Conservation (phyloP, 1,140 invertebrate species). For the Asbolus verrucosus region DNA sequence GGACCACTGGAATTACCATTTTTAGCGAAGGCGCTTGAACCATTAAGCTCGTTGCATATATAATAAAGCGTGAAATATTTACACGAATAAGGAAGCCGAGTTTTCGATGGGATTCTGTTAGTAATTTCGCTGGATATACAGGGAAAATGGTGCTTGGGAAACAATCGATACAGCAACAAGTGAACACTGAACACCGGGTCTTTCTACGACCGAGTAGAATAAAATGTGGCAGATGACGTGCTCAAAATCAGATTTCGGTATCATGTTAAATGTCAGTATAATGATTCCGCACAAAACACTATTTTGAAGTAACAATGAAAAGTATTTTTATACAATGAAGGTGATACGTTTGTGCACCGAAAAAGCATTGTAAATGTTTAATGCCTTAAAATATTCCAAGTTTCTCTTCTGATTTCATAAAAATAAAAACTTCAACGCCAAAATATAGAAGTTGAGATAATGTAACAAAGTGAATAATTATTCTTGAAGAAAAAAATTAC, state of each 20-base stretch:
- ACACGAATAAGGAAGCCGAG: constrained; percentile 11
- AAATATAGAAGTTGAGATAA: too few species aligned
- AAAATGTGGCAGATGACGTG: not conserved
- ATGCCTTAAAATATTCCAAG: too few species aligned
- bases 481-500: too few species aligned
- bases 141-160: constrained; percentile 22
- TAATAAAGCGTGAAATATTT: constrained; percentile 37
- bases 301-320: too few species aligned
- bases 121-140: constrained; percentile 15
- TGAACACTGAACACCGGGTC: constrained; percentile 29
- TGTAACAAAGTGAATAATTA: too few species aligned
- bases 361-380: too few species aligned
- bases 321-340: too few species aligned
- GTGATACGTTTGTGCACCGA: too few species aligned
- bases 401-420: too few species aligned
- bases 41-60: constrained; percentile 26
- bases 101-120: constrained; percentile 19
- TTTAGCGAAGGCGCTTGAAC: constrained; percentile 8
- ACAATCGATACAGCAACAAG: constrained; percentile 45
- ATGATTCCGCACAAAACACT: too few species aligned
- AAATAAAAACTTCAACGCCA: too few species aligned
- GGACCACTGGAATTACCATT: not conserved
- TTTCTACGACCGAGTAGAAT: not conserved
- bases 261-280: too few species aligned
- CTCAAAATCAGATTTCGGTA: not conserved